phyloP scores from a whole-genome alignment of 2,113 vertebrate species.

The Podarcis raffonei region DNA sequence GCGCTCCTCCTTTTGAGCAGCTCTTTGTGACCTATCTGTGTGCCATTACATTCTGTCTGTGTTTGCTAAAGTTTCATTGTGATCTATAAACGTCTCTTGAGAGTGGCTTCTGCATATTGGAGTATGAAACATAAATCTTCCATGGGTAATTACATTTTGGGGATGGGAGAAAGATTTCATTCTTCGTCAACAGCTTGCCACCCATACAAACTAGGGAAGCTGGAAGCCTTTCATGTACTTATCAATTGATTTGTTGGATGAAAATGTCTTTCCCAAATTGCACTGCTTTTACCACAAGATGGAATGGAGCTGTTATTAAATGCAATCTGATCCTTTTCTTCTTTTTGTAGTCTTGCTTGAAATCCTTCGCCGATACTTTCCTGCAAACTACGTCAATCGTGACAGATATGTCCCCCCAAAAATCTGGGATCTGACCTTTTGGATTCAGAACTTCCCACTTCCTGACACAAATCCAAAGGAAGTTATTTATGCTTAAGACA shows the following conservation, averaged over 20 bases:
- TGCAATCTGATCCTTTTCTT: neutral
- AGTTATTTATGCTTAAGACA: neutral
- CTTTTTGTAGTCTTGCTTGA: neutral
- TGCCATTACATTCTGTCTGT: constrained; percentile 10
- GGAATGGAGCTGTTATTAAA: neutral
- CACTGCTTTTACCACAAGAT: neutral
- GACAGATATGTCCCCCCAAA: neutral
- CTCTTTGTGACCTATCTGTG: constrained; percentile 56
- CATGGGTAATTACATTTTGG: constrained; percentile 47
- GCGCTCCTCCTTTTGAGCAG: constrained; percentile 47
- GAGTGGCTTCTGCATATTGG: constrained; percentile 36
- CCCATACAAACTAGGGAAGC: constrained; percentile 18
- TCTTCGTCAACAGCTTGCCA: constrained; percentile 33
- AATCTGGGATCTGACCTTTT: neutral
- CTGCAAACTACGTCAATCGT: neutral
- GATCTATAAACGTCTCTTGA: constrained; percentile 35
- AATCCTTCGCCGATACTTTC: neutral
- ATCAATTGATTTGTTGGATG: constrained; percentile 25
- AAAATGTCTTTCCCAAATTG: neutral
- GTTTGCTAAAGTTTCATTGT: neutral
- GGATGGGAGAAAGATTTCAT: constrained; percentile 36
- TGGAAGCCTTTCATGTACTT: neutral
- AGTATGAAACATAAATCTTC: constrained; percentile 35
- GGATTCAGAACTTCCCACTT: neutral
- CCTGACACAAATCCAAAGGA: neutral